Conservation (phyloP, 2,113 vertebrate genomes). For the Galbula dea region DNA sequence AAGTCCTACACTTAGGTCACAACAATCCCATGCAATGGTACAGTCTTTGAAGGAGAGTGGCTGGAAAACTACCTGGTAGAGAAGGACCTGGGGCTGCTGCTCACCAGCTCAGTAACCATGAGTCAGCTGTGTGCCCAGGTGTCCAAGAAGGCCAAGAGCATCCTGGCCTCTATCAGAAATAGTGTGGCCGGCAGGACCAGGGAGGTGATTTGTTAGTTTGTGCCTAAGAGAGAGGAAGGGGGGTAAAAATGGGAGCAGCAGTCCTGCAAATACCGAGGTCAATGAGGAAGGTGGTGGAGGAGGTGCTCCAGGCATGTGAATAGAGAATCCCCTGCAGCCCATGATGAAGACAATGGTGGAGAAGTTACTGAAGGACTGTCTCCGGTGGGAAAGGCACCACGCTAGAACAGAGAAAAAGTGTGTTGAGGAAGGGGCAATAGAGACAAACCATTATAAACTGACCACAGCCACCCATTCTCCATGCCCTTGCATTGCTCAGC, state of each 20-base stretch:
- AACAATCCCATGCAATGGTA: too few relatives aligned
- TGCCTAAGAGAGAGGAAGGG: neutral
- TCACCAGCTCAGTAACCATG: too few relatives aligned
- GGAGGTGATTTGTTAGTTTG: too few relatives aligned
- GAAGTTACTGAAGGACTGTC: neutral
- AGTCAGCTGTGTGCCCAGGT: too few relatives aligned
- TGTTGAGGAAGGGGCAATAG: neutral
- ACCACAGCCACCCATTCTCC: neutral
- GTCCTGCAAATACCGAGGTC: neutral
- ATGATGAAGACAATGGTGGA: neutral
- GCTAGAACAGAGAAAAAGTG: neutral
- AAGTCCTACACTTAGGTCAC: too few relatives aligned
- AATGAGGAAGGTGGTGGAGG: neutral
- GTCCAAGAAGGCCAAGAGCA: too few relatives aligned
- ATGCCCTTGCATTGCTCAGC: fast-evolving
- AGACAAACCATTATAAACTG: neutral
- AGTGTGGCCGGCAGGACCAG: too few relatives aligned
- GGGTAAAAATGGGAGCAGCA: neutral
- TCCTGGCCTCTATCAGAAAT: too few relatives aligned
- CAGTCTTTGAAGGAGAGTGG: too few relatives aligned
- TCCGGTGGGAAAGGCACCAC: neutral
- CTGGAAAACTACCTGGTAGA: too few relatives aligned
- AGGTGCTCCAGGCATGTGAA: neutral
- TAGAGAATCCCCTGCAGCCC: neutral
- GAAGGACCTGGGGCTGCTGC: too few relatives aligned